Conservation (phyloP, 2,888 invertebrate genomes). For the Dasysyrphus tricinctus region DNA sequence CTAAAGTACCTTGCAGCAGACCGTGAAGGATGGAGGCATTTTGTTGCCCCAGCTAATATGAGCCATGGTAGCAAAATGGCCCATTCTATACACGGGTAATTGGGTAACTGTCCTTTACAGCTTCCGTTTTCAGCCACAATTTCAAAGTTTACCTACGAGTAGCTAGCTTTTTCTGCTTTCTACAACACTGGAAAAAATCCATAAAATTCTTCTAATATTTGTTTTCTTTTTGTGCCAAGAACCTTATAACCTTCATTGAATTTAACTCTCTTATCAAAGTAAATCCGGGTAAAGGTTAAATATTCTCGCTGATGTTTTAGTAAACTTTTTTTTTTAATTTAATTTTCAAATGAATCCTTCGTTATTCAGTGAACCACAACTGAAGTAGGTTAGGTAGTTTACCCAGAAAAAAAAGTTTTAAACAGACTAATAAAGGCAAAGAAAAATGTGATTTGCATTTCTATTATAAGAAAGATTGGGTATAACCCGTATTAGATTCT, state of each 20-base stretch:
- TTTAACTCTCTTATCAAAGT: neutral
- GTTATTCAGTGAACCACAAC: neutral
- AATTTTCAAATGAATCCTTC: constrained; percentile 9
- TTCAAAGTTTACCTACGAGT: neutral
- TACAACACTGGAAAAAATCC: neutral
- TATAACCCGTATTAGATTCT: neutral
- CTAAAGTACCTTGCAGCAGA: too few species aligned
- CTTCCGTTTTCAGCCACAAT: too few species aligned
- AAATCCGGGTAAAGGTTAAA: neutral
- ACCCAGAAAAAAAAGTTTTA: neutral
- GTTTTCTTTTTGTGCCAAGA: neutral
- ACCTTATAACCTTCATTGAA: neutral
- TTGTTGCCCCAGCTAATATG: too few species aligned
- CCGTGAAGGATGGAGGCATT: too few species aligned
- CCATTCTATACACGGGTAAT: too few species aligned
- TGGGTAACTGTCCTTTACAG: too few species aligned
- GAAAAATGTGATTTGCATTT: constrained; percentile 28
- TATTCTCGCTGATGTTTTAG: neutral
- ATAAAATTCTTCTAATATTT: neutral
- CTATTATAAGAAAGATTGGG: neutral
- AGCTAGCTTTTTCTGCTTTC: neutral
- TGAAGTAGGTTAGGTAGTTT: neutral
- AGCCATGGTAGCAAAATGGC: too few species aligned
- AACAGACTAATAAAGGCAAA: neutral
- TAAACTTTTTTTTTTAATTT: neutral